Evolutionary conservation across 2,797 vertebrate species (phyloP), one percentile per base, ranked within the genome.

Genomic region (Schizopygopsis pylzovi): DNA sequence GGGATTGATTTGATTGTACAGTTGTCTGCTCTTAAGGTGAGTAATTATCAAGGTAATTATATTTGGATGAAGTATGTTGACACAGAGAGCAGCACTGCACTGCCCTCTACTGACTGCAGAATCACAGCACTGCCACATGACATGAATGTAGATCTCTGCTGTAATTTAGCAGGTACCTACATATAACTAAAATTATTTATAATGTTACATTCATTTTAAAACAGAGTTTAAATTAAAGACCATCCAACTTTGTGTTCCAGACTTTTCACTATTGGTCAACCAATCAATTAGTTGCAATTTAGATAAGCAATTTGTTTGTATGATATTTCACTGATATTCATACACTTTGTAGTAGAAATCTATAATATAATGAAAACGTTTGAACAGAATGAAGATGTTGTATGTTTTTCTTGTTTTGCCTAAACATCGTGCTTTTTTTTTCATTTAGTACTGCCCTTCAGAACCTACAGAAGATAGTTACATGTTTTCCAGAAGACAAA

Each of bases 31-130:
- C 28, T 75, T 37, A 33, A 52, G 25, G 25, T 37, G 10, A 76
- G 18, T 78, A 3, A 59, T 43, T n/a, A 4, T 20, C 22, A 59
- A 15, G 37, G 28, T 28, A 28, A 28, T 28, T 28, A 28, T 28
- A 28, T 28, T 81, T 33, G 20, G 22, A 22, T 0, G 0, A 52
- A 52, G 28, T 9, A 33, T 54, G 28, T 47, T 33, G 28, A 52
- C 83, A 56, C 52, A 89, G 10, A 73, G 71, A 85, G 72, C 65
- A 79, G 82, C 71, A 83, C 68, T 79, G 63, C 83, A 83, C 68
- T 77, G 63, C 84, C 84, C 86, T 73, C 89, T 85, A 37, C 52
- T 47, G 85, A 41, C 76, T 15, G 78, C 63, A 73, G 59, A 72
- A 56, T 41, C 76, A 72, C 45, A 79, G 41, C 28, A 65, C 67